These are phyloP conservation scores for Habrosyne pyritoides DNA, from an alignment of 2,888 invertebrate species.

Conservation along the genomic window DNA sequence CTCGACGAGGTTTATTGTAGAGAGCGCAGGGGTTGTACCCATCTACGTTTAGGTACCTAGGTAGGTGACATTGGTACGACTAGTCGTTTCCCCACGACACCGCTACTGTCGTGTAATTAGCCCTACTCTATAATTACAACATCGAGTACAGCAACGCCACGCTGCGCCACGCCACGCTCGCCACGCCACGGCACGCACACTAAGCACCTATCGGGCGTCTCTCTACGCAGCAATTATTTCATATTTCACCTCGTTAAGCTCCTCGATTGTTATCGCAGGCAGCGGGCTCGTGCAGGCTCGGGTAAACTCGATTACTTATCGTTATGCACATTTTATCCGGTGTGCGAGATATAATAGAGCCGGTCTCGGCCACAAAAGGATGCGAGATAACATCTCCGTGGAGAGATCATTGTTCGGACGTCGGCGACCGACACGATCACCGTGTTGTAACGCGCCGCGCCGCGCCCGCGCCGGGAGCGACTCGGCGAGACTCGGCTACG, in stretches of 20 bases:
- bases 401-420: constrained; percentile 6
- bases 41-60: too few species aligned
- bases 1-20: too few species aligned
- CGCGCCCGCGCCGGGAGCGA: not conserved
- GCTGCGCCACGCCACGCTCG: not conserved
- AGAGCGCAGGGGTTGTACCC: too few species aligned
- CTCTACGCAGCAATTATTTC: constrained; percentile 13
- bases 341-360: constrained; percentile 1
- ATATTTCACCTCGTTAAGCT: constrained; percentile 14
- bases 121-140: not conserved
- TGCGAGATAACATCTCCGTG: constrained; percentile 4
- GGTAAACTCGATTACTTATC: not conserved
- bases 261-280: constrained; percentile 1
- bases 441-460: not conserved
- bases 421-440: not conserved
- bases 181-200: not conserved
- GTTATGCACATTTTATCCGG: constrained; percentile 1
- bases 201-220: constrained; percentile 12
- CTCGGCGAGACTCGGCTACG: not conserved
- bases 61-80: too few species aligned
- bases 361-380: constrained; percentile 3
- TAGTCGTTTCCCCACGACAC: not conserved
- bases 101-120: not conserved
- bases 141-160: not conserved
- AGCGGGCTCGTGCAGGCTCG: not conserved